Evolutionary conservation across 2,113 vertebrate genomes (phyloP).

Genomic region (Hemiscyllium ocellatum): DNA sequence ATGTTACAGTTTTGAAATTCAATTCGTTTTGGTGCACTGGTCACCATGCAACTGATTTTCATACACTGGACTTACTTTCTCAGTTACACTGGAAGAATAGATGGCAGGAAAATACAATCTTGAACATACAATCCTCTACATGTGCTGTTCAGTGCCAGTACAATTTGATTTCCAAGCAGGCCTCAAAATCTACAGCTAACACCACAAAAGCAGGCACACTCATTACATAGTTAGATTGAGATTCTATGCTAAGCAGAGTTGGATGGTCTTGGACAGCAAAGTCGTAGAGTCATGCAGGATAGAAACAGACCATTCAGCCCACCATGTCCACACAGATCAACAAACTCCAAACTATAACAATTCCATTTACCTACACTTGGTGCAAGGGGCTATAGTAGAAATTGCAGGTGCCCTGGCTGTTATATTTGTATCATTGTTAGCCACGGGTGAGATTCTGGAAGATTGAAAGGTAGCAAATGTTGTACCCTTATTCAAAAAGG

Average conservation of each 20-base stretch:
- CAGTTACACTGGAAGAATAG: neutral
- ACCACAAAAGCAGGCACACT: neutral
- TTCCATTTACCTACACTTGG: too few relatives aligned
- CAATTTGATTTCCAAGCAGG: neutral
- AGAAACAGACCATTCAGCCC: too few relatives aligned
- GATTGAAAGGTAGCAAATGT: too few relatives aligned
- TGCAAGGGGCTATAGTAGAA: too few relatives aligned
- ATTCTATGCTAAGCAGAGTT: neutral
- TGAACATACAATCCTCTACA: neutral
- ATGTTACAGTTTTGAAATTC: neutral
- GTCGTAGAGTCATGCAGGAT: too few relatives aligned
- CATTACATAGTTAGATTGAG: neutral
- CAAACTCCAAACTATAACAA: too few relatives aligned
- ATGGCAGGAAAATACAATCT: neutral
- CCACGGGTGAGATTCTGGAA: too few relatives aligned
- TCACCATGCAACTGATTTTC: neutral
- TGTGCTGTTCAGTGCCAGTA: neutral
- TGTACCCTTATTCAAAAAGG: too few relatives aligned
- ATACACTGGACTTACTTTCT: neutral
- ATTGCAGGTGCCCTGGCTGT: too few relatives aligned
- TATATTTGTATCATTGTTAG: too few relatives aligned
- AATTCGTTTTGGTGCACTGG: neutral
- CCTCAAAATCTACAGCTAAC: neutral
- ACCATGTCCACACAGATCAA: too few relatives aligned
- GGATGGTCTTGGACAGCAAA: neutral